Evolutionary conservation across 2,797 vertebrate species (phyloP), one percentile per base, ranked within the genome.

Genomic region (Silurus aristotelis): DNA sequence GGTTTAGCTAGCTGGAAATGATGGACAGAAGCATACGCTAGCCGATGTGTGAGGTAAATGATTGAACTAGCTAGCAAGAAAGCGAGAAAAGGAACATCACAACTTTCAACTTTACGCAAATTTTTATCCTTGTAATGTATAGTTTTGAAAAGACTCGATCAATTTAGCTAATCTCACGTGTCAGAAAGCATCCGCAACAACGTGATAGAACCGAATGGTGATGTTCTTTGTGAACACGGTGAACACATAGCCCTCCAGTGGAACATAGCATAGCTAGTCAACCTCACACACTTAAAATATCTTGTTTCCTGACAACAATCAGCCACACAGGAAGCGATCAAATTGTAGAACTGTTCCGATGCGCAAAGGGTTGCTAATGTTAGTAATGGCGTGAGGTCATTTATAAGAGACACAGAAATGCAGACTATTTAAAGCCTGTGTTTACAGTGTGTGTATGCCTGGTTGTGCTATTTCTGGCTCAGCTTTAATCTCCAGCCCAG

Each of bases 401-500:
- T 61, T 78, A 38, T 61, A 78, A 31, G 80, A 48, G 56, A 60
- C 27, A 43, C 20, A 22, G 60, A 43, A 19, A 78, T 61, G 76
- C 22, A 6, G 56, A 22, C 56, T 78, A 78, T 78, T 78, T 61
- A 78, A 61, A 43, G 76, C 31, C 19, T 38, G 76, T 78, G 56
- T 78, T 78, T 78, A 78, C 76, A n/a, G 76, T 38, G 76, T 22
- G 76, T 38, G 17, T 38, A 38, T 5, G 20, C 56, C 27, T n/a
- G 19, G 27, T 12, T 22, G 76, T 38, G 19, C 76, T 78, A 78
- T 78, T 78, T 43, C 22, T 43, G 56, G 76, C 76, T n/a, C 56
- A 13, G 76, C 2, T 60, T 78, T 78, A 61, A 78, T 78, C 76
- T 78, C 22, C 76, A 61, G 76, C 31, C 60, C 76, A 38, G 75